Base-by-base conservation (phyloP, 2,797 vertebrate species). In the Pitangus sulphuratus region DNA sequence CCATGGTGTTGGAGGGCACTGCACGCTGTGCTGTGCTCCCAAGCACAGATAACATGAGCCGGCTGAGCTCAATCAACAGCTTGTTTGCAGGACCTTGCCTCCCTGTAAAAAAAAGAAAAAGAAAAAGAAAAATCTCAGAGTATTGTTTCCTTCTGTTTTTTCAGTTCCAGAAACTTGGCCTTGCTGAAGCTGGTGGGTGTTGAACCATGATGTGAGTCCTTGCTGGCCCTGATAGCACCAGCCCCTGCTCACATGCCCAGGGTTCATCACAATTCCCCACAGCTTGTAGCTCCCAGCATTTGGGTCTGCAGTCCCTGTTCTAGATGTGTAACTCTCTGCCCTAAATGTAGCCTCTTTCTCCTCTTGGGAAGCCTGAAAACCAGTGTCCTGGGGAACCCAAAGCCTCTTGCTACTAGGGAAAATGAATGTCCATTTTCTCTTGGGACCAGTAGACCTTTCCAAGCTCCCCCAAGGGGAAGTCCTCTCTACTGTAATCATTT, bases 21-120 rank as follows among this genome's bases (percentile, higher is more conserved):
- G 70, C 79, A 75, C 0, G 42, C 42, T 42, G 42, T 40, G 93
- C 72, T 4, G 2, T 56, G 54, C 72, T 84, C 57, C 60, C 0
- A 0, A 87, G 82, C 51, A 47, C 45, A 78, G 90, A 87, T 81
- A 94, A 89, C 1, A 0, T 8, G 57, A 87, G 65, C 53, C 0
- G 3, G 12, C 60, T 62, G 50, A 81, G 65, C 50, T 76, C 42
- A 33, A 6, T 35, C 78, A 94, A 94, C 82, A 84, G 76, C 71
- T 83, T 80, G 53, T 85, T 80, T 89, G 60, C n/a, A 78, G 84
- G 80, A 62, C 35, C 8, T 51, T 51, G 14, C 47, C 89, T 85
- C 60, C 17, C 68, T 17, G n/a, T 47, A 5, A 16, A 18, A 42
- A 16, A 10, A 6, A 9, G 6, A 18, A 11, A 28, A 26, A 48